Conservation (phyloP, 92 coral and sea anemone species). For the Umimayanthus chanpuru region DNA sequence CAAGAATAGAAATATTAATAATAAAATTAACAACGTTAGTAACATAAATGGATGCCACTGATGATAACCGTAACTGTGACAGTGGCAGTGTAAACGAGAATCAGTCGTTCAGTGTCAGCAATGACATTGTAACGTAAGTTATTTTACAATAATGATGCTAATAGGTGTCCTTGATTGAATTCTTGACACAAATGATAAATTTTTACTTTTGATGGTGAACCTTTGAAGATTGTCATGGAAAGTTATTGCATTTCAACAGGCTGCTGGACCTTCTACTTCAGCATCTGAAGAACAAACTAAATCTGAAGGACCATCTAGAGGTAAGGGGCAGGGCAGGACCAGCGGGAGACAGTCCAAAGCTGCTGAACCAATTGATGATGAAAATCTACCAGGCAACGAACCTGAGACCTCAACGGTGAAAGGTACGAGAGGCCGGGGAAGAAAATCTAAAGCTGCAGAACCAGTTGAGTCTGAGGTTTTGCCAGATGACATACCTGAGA, state of each 20-base stretch:
- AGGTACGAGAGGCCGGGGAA: not conserved
- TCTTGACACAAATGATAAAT: not conserved
- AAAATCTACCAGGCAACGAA: not conserved
- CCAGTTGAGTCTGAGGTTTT: no score
- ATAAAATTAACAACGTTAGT: not conserved
- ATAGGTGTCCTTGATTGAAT: not conserved
- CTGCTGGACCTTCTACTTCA: constrained; percentile 1
- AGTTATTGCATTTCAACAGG: not conserved
- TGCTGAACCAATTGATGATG: not conserved
- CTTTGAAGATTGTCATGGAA: not conserved
- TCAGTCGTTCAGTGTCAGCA: not conserved
- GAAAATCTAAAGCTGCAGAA: not conserved
- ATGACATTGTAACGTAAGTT: no score
- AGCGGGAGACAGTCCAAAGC: constrained; percentile 13
- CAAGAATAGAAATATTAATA: not conserved
- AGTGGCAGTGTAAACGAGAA: not conserved
- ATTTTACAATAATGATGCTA: not conserved
- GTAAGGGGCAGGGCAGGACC: not conserved
- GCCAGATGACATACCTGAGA: no score
- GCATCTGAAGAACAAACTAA: not conserved
- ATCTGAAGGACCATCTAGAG: not conserved
- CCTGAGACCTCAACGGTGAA: not conserved
- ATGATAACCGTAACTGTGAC: not conserved
- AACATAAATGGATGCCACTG: not conserved
- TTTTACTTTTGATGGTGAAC: not conserved